Percentiles rank a stretch among this genome's conserved stretches.
Evolutionary conservation across 1,140 invertebrate genomes (phyloP).

Genomic region (Cataglyphis hispanica): DNA sequence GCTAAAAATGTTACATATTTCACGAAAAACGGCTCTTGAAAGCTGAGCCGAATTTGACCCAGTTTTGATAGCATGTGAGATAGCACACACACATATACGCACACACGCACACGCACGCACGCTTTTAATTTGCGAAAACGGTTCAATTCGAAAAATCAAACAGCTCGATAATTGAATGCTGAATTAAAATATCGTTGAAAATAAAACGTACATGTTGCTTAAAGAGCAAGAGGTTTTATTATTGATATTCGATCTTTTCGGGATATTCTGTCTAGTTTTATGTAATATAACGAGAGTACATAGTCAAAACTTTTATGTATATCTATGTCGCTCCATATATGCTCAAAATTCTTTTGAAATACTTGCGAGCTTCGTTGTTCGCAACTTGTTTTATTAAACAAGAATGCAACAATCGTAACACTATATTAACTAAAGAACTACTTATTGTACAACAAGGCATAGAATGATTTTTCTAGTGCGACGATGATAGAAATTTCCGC

Average conservation of each 20-base stretch:
- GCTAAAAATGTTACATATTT: neutral
- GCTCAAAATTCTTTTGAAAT: too few relatives aligned
- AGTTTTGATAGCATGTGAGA: constrained; percentile 1
- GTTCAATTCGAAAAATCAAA: constrained; percentile 44
- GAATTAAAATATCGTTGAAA: constrained; percentile 9
- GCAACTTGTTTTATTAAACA: constrained; percentile 39
- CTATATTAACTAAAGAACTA: constrained; percentile 3
- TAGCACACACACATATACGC: neutral
- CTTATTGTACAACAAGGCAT: neutral
- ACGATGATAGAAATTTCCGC: neutral
- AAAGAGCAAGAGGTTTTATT: constrained; percentile 3
- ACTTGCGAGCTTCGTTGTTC: neutral
- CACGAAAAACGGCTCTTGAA: constrained; percentile 2
- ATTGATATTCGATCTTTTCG: constrained; percentile 11
- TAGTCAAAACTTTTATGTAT: neutral
- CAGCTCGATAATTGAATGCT: constrained; percentile 19
- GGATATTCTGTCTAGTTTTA: neutral
- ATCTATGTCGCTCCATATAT: too few relatives aligned
- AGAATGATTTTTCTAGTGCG: neutral
- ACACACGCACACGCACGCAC: neutral
- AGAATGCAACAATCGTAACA: neutral
- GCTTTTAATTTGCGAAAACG: constrained; percentile 44
- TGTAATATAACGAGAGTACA: neutral
- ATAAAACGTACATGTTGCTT: neutral
- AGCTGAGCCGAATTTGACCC: constrained; percentile 11